A percentile compares a stretch with the other conserved stretches of the same genome.
phyloP scores from a whole-genome alignment of 2,113 vertebrate species.

The Neoarius graeffei region DNA sequence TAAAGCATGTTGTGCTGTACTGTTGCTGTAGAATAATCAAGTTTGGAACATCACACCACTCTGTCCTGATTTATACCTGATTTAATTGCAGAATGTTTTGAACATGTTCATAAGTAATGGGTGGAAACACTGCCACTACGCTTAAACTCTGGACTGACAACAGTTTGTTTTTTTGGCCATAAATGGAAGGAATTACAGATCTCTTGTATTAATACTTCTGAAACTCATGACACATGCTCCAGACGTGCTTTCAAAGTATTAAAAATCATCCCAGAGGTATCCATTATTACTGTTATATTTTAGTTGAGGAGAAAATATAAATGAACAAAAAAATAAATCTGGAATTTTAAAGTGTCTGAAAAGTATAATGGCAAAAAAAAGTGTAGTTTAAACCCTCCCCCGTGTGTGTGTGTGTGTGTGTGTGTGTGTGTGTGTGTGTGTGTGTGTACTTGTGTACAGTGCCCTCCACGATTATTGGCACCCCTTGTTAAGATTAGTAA shows the following conservation, averaged over 20 bases:
- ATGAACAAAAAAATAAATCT: neutral
- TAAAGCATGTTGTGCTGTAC: neutral
- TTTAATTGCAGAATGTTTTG: neutral
- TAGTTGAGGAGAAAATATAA: neutral
- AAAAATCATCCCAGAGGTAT: neutral
- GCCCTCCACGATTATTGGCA: too few relatives aligned
- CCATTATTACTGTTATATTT: neutral
- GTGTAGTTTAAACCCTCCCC: too few relatives aligned
- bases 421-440: too few relatives aligned
- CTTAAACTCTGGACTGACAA: neutral
- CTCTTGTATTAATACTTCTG: constrained; percentile 9
- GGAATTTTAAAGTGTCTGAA: too few relatives aligned
- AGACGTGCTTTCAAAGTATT: neutral
- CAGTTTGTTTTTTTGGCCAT: neutral
- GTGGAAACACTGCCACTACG: neutral
- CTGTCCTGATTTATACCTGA: neutral
- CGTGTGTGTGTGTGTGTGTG: too few relatives aligned
- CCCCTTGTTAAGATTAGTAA: too few relatives aligned
- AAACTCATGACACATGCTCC: neutral
- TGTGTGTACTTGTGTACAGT: too few relatives aligned
- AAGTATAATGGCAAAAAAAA: too few relatives aligned
- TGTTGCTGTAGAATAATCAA: neutral
- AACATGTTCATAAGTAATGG: neutral
- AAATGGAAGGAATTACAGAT: neutral
- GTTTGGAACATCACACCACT: neutral